Evolutionary conservation across 2,113 vertebrate genomes (phyloP), one percentile per base, ranked within the genome.

Genomic region (Canis aureus): DNA sequence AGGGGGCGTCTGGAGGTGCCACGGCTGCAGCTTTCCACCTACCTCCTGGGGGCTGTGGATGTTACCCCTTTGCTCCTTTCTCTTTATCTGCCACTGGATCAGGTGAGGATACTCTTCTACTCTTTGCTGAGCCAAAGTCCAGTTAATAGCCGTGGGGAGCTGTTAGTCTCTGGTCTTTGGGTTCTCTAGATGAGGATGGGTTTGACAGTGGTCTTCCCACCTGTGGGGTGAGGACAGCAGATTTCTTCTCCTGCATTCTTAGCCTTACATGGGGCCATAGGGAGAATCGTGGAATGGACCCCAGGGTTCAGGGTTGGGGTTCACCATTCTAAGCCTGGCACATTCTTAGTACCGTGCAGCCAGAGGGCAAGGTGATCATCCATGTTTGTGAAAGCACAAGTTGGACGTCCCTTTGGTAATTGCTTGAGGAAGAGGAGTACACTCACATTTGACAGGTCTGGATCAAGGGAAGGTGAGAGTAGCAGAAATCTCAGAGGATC

Each of bases 51-150:
- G 66, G 11, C 67, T 32, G 0, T 2, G 11, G 22, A 11, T 64
- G 38, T 23, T 13, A 3, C 60, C 10, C 9, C 53, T 89, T 92
- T 89, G 74, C 19, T 67, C 23, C 38, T 82, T 91, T 90, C 32
- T 17, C 67, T 67, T 81, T 11, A 32, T 64, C 38, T 71, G 55
- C 59, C 43, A 6, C 22, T 0, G 2, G 35, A 12, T 59, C 22
- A 32, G 38, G n/a, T 29, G 23, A 97, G 73, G 74, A 16, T 11
- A 64, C 43, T 1, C 0, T 49, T 74, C 53, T 27, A 4, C 53
- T 64, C 53, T 96, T 71, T 81, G 49, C 97, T 95, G 35, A 59
- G 64, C 55, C 55, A n/a, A 32, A 29, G 69, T 74, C 67, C 60
- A 66, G 71, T 91, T 29, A 29, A 11, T 62, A 25, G 64, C 76